Evolutionary conservation across 2,888 invertebrate genomes (phyloP).

Genomic region (Liposcelis brunnea): DNA sequence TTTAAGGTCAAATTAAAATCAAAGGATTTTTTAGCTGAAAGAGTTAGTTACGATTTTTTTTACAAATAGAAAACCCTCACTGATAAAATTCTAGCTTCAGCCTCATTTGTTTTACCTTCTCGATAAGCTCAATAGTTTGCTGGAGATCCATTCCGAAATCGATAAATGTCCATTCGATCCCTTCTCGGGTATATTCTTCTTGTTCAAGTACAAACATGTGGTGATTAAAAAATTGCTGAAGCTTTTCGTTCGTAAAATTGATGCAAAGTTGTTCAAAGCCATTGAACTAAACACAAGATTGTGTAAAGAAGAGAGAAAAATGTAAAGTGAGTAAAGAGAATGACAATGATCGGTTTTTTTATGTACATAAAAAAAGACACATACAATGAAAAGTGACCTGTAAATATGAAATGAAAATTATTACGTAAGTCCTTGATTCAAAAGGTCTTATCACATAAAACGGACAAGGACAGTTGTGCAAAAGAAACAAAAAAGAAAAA

Average conservation of each 20-base stretch:
- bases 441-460: not conserved
- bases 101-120: constrained; percentile 47
- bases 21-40: too few species aligned
- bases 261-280: constrained; percentile 97
- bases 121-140: constrained; percentile 89
- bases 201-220: constrained; percentile 97
- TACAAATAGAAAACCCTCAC: too few species aligned
- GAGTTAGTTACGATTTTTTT: too few species aligned
- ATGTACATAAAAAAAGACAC: too few species aligned
- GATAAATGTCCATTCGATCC: constrained; percentile 91
- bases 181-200: constrained; percentile 89
- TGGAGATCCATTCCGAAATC: constrained; percentile 95
- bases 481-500: constrained; percentile 7
- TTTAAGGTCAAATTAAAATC: too few species aligned
- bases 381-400: too few species aligned
- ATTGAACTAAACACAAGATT: constrained; percentile 48
- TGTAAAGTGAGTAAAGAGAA: not conserved
- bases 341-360: too few species aligned
- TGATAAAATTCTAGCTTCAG: too few species aligned
- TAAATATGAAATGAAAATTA: too few species aligned
- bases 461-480: constrained; percentile 3
- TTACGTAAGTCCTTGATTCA: too few species aligned
- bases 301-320: not conserved
- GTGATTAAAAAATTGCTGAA: constrained; percentile 97
- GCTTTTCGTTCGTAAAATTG: constrained; percentile 95